These are phyloP conservation scores for Ochlodes sylvanus DNA, from an alignment of 2,888 invertebrate genomes.

Conservation along the genomic window DNA sequence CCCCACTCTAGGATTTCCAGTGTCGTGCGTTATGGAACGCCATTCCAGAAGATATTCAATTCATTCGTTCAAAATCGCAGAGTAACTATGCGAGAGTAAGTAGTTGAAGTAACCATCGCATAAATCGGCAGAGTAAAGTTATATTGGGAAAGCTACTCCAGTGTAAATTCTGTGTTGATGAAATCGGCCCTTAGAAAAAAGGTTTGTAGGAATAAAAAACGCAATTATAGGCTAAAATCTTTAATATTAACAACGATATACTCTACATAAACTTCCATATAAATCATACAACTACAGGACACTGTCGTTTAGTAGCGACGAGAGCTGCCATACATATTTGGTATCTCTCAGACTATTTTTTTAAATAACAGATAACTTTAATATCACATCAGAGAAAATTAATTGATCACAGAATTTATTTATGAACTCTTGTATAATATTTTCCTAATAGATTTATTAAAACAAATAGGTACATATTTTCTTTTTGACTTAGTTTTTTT, in stretches of 20 bases:
- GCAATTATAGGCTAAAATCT: slow-evolving; percentile 77
- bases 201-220: slow-evolving; percentile 54
- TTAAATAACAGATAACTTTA: slow-evolving; percentile 27
- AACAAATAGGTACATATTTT: too few relatives aligned
- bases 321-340: slow-evolving; percentile 45
- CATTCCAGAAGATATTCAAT: too few relatives aligned
- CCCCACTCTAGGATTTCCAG: too few relatives aligned
- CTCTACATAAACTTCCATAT: slow-evolving; percentile 79
- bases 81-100: too few relatives aligned
- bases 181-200: neutral
- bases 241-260: slow-evolving; percentile 84
- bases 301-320: slow-evolving; percentile 45
- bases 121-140: too few relatives aligned
- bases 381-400: slow-evolving; percentile 6
- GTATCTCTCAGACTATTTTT: slow-evolving; percentile 35
- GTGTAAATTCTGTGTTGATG: too few relatives aligned
- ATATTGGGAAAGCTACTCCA: too few relatives aligned
- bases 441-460: neutral
- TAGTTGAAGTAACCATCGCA: too few relatives aligned
- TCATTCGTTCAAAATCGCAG: too few relatives aligned
- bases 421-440: neutral
- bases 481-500: neutral
- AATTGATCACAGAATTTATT: slow-evolving; percentile 2
- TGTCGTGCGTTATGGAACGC: too few relatives aligned
- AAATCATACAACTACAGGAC: slow-evolving; percentile 62